Evolutionary conservation across 2,888 invertebrate genomes (phyloP), one percentile per base, ranked within the genome.

Genomic region (Drosophila ezoana): DNA sequence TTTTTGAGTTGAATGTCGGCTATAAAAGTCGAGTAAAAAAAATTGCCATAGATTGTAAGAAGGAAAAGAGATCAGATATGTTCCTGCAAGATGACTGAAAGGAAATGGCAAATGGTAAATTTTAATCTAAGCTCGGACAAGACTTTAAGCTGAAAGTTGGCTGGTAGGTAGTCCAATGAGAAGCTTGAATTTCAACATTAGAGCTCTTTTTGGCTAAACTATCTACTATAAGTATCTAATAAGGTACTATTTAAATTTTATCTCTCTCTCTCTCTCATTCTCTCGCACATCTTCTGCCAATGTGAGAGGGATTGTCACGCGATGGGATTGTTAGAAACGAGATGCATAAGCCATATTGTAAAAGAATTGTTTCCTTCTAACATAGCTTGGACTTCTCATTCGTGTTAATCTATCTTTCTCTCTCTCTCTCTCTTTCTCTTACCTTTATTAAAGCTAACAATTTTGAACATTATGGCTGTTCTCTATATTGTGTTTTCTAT

Each of bases 1-100:
- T 81, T 81, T 81, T 66, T 45, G 41, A 67, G 73, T 65, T 72
- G 68, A 62, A 63, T 44, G 65, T 52, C 32, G 38, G 52, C 66
- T 66, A 65, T 66, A 53, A 66, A 66, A 67, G 33, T 59, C 56
- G 33, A 53, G 16, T 11, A 56, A 48, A 37, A 66, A 52, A 52
- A 41, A 59, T 28, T 52, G 38, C 48, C 37, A 20, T 28, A 37
- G 59, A 49, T 40, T 56, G 28, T 47, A 56, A 47, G 35, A 54
- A 35, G 43, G 41, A 45, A 51, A 51, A 57, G 18, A 57, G 72
- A 68, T 71, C 60, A 51, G 69, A 59, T 57, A 58, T 51, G 33
- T n/a, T 45, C 5, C 8, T 32, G 6, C 6, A 44, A 40, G 43
- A 57, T 44, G 28, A 9, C 43, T 45, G 37, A 32, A 41, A 53